phyloP scores from a whole-genome alignment of 2,113 vertebrate species.

The Heloderma charlesbogerti region DNA sequence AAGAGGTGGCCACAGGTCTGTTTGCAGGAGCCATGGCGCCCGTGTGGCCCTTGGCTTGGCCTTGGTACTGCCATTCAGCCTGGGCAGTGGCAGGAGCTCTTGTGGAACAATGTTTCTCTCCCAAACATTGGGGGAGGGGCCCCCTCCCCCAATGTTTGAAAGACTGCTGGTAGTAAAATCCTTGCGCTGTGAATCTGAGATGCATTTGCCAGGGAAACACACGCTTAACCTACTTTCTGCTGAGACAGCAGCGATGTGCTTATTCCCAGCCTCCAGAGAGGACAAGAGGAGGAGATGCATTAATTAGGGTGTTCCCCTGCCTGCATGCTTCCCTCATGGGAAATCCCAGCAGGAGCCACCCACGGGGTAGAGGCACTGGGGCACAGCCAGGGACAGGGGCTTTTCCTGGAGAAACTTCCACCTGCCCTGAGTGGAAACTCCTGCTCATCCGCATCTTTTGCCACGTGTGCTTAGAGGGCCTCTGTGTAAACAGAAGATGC shows the following conservation, averaged over 20 bases:
- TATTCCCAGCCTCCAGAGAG: background rate
- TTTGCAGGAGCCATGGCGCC: no score
- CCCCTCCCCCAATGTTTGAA: background rate
- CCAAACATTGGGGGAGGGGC: background rate
- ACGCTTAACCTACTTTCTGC: no score
- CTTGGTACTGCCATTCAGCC: background rate
- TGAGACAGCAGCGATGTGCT: background rate
- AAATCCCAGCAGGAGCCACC: background rate
- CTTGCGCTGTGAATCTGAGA: background rate
- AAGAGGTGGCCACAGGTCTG: background rate
- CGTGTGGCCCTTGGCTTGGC: background rate
- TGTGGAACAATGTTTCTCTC: no score
- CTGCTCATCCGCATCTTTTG: background rate
- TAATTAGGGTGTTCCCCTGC: background rate
- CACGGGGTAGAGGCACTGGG: no score
- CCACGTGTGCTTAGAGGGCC: background rate
- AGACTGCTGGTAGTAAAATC: background rate
- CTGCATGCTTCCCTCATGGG: background rate
- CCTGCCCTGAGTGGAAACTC: background rate
- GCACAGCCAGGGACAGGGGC: background rate
- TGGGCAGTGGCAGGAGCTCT: no score
- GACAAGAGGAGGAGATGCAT: background rate
- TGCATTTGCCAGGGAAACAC: background rate
- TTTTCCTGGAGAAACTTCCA: background rate
- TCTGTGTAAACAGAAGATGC: conserved; percentile 50